Conservation (phyloP, 2,113 vertebrate species). For the Alethe castanea region DNA sequence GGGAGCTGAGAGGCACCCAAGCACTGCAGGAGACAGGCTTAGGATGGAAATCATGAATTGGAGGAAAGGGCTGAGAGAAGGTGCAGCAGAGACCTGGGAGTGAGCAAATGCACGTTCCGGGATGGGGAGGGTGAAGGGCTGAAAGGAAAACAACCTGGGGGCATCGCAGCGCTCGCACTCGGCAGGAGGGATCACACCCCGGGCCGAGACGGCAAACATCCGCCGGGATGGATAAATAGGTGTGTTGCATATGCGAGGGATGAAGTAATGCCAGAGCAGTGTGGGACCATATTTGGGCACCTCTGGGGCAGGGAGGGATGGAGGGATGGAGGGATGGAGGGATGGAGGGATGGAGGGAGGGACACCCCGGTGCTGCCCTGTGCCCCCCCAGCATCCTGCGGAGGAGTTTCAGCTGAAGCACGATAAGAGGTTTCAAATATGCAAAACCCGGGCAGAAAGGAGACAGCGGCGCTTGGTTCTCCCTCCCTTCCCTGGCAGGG, state of each 20-base stretch:
- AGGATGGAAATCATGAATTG: neutral
- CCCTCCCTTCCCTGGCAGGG: neutral
- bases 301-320: neutral
- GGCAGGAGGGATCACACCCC: neutral
- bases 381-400: too few relatives aligned
- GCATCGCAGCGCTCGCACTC: rapidly evolving
- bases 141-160: neutral
- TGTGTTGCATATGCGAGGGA: constrained; percentile 22
- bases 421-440: neutral
- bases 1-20: neutral
- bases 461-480: neutral
- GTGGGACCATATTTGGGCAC: constrained; percentile 55
- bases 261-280: neutral
- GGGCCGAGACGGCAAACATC: neutral
- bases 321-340: neutral
- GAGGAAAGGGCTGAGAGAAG: neutral
- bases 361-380: too few relatives aligned
- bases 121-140: neutral
- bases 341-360: too few relatives aligned
- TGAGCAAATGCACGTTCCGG: neutral
- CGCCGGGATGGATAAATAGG: neutral
- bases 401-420: neutral
- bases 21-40: neutral
- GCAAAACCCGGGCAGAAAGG: neutral
- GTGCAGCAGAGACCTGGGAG: neutral